These are phyloP conservation scores for Zophobas atratus DNA, from an alignment of 1,140 invertebrate genomes.

Conservation along the genomic window DNA sequence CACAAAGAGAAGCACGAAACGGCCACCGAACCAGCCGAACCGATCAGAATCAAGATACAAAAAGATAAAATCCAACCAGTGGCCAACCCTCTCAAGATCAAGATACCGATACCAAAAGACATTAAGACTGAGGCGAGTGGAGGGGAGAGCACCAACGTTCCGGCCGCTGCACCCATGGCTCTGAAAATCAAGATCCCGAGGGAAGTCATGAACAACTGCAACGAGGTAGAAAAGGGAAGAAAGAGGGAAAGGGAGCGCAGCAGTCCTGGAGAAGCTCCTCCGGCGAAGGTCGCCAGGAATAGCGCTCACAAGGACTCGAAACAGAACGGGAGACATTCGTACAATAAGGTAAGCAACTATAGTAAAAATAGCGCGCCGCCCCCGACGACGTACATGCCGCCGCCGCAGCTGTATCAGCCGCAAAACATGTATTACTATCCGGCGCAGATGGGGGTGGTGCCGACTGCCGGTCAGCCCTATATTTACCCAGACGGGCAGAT, in stretches of 20 bases:
- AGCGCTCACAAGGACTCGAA: slow-evolving; percentile 58
- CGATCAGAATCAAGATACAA: slow-evolving; percentile 79
- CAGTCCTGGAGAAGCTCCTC: slow-evolving; percentile 36
- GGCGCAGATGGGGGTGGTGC: slow-evolving; percentile 45
- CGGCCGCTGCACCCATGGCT: slow-evolving; percentile 28
- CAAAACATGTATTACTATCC: slow-evolving; percentile 41
- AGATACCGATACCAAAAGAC: slow-evolving; percentile 78
- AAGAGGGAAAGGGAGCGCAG: slow-evolving; percentile 63
- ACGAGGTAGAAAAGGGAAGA: slow-evolving; percentile 54
- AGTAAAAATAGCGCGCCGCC: slow-evolving; percentile 50
- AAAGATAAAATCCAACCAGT: slow-evolving; percentile 73
- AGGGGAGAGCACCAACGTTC: neutral
- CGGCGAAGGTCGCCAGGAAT: slow-evolving; percentile 52
- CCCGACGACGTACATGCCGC: slow-evolving; percentile 42
- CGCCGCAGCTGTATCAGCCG: slow-evolving; percentile 20
- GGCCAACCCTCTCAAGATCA: slow-evolving; percentile 71
- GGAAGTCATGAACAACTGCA: slow-evolving; percentile 67
- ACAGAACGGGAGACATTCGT: slow-evolving; percentile 65
- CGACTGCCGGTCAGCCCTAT: slow-evolving; percentile 35
- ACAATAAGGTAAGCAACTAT: slow-evolving; percentile 66
- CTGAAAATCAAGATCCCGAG: slow-evolving; percentile 74
- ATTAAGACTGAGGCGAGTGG: slow-evolving; percentile 67
- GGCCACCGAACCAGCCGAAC: slow-evolving; percentile 65
- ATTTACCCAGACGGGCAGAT: slow-evolving; percentile 54
- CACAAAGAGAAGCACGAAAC: slow-evolving; percentile 69